These are phyloP conservation scores for Mythimna albipuncta DNA, from an alignment of 2,888 invertebrate species.

Conservation along the genomic window DNA sequence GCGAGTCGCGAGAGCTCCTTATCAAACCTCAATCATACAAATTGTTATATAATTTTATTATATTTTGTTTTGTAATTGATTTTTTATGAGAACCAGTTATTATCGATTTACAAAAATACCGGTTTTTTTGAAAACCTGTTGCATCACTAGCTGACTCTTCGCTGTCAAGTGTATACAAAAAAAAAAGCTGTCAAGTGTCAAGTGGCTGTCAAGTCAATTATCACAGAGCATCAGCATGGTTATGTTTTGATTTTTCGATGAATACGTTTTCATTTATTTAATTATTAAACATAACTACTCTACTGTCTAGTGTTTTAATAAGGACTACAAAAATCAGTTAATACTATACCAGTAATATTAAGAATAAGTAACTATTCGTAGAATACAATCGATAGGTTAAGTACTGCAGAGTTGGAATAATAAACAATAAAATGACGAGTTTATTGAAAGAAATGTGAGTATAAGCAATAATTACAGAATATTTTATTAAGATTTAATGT, in stretches of 20 bases:
- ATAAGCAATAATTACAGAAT: constrained; percentile 1
- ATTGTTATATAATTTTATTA: no score
- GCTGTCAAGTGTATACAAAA: no score
- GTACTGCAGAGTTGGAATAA: constrained; percentile 12
- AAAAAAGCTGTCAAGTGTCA: no score
- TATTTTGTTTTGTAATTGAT: no score
- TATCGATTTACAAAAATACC: no score
- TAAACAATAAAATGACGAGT: constrained; percentile 65
- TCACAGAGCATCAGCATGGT: background rate
- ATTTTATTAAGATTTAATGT: background rate
- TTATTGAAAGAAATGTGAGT: constrained; percentile 76
- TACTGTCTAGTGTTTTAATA: background rate
- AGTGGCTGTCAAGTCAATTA: no score
- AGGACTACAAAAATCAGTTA: background rate
- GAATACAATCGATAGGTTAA: constrained; percentile 33
- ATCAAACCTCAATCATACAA: no score
- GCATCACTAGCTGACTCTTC: no score
- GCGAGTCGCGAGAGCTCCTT: no score
- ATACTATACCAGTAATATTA: background rate
- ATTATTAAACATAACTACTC: background rate
- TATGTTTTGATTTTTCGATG: constrained; percentile 7
- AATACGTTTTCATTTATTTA: constrained; percentile 5
- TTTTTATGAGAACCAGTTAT: no score
- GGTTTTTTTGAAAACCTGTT: no score
- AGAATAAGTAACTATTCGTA: background rate